These are phyloP conservation scores for Drosophila baimaii DNA, from an alignment of 1,140 invertebrate genomes.

Conservation along the genomic window DNA sequence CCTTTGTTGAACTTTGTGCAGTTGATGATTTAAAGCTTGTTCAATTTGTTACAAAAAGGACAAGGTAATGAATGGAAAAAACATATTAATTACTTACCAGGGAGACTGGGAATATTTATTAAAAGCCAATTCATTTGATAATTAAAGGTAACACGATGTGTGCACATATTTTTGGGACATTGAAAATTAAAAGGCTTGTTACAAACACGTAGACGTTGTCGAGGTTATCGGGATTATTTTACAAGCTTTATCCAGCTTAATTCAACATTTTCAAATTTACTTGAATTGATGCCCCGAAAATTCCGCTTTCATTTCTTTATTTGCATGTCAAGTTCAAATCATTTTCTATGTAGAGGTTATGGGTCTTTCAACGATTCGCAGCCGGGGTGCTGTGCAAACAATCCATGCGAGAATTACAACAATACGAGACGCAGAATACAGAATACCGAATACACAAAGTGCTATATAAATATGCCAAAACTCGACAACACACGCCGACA, in stretches of 20 bases:
- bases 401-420: constrained; percentile 41
- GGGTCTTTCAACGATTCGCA: neutral
- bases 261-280: neutral
- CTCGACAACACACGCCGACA: constrained; percentile 40
- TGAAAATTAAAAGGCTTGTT: no score
- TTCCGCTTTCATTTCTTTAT: constrained; percentile 5
- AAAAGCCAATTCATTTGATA: neutral
- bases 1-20: neutral
- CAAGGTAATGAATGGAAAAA: neutral
- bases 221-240: neutral
- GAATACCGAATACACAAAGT: constrained; percentile 35
- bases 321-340: constrained; percentile 52
- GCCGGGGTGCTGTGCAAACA: constrained; percentile 30
- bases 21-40: neutral
- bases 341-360: constrained; percentile 11
- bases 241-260: neutral
- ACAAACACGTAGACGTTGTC: no score
- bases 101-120: no score
- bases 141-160: neutral
- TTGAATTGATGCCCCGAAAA: neutral
- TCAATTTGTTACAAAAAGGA: neutral
- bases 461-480: constrained; percentile 53
- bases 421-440: constrained; percentile 18
- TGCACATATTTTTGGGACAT: neutral
- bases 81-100: neutral